Conservation (phyloP, 2,113 vertebrate genomes). For the Pachypanchax playfairii region DNA sequence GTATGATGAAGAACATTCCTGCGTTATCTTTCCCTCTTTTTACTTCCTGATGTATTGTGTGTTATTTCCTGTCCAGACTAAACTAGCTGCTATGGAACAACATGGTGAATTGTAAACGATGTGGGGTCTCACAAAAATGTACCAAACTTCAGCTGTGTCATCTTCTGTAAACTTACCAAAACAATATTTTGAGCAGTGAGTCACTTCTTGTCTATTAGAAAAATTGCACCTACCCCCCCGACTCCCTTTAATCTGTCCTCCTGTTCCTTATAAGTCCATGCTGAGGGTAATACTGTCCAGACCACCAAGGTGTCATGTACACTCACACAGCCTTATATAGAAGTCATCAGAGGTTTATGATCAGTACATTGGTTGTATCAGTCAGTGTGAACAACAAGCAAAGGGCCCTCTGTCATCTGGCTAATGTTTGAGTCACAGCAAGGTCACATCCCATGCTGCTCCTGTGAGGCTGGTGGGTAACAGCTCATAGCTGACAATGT, state of each 20-base stretch:
- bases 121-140: constrained; percentile 47
- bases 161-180: constrained; percentile 50
- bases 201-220: constrained; percentile 53
- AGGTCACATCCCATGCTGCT: constrained; percentile 39
- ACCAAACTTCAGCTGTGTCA: constrained; percentile 30
- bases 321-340: constrained; percentile 72
- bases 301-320: constrained; percentile 57
- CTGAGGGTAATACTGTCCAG: constrained; percentile 71
- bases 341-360: constrained; percentile 53
- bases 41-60: constrained; percentile 62
- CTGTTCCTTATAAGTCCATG: constrained; percentile 81
- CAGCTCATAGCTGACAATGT: constrained; percentile 4
- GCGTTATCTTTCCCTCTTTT: constrained; percentile 25
- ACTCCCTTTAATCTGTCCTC: constrained; percentile 39
- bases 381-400: constrained; percentile 32
- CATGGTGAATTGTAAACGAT: neutral
- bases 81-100: constrained; percentile 17
- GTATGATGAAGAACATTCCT: constrained; percentile 3
- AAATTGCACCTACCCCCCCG: constrained; percentile 22
- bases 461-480: constrained; percentile 30
- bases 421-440: constrained; percentile 39
- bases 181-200: constrained; percentile 54
- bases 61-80: constrained; percentile 50
- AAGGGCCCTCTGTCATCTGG: constrained; percentile 33
- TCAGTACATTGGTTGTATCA: constrained; percentile 48